Percentiles rank a stretch among this genome's conserved stretches.
These are phyloP conservation scores for Microplitis demolitor DNA, from an alignment of 1,140 invertebrate species.

Conservation along the genomic window DNA sequence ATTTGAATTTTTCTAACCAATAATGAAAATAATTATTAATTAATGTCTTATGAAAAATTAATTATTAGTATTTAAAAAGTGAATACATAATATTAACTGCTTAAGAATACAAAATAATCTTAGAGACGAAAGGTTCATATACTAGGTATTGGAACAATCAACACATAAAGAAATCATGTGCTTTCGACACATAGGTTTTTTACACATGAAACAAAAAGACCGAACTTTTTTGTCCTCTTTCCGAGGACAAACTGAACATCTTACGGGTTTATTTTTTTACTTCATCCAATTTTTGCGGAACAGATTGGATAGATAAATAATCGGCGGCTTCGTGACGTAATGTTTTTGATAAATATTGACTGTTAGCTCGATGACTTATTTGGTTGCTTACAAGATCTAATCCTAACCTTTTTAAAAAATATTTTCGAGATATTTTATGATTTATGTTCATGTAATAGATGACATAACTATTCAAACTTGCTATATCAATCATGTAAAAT, in stretches of 20 bases:
- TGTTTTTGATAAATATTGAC: background rate
- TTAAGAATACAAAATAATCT: no score
- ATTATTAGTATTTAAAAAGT: no score
- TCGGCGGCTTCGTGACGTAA: background rate
- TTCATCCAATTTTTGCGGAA: no score
- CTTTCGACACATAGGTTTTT: background rate
- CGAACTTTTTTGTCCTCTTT: background rate
- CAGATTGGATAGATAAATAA: no score
- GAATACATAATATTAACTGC: no score
- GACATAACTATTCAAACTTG: no score
- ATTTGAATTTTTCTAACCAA: no score
- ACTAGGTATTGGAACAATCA: background rate
- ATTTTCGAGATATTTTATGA: background rate
- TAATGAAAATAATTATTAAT: no score
- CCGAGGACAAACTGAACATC: background rate
- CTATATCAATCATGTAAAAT: no score
- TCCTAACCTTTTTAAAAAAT: background rate
- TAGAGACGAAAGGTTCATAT: no score
- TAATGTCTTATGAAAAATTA: no score
- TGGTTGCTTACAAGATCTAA: background rate
- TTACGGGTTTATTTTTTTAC: background rate
- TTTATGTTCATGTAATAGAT: no score
- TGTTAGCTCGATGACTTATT: background rate
- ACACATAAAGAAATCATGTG: background rate
- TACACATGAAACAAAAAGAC: background rate